Base-by-base conservation (phyloP, 2,888 invertebrate genomes). In the Drosophila affinis region DNA sequence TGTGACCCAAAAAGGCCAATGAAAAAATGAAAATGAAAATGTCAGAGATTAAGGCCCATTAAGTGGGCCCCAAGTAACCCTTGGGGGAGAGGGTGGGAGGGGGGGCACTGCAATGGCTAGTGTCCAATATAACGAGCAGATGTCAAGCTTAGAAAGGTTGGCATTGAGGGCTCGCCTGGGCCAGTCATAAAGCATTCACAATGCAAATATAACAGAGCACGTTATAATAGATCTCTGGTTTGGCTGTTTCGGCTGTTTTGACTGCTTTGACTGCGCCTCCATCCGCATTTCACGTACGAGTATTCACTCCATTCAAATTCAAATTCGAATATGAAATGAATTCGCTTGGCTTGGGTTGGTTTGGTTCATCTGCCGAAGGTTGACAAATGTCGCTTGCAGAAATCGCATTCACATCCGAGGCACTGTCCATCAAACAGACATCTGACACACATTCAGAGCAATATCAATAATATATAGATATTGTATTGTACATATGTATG, bases 31-130 rank as follows among this genome's bases (percentile, higher is more conserved):
- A 73, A 57, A 61, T 63, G 79, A 58, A 78, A 78, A 79, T 79
- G 79, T 78, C 77, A 79, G 76, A 79, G 63, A 76, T 79, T 76
- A 72, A 18, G 45, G 45, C 67, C 59, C 69, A 73, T 76, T 63
- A 76, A 57, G 56, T 17, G 29, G 27, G 27, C 56, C 47, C 12
- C 51, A 14, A 44, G 17, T 49, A 58, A 32, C 58, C 75, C 45
- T 29, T 34, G 5, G 24, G 24, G 0, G 5, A 5, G 5, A 6
- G 34, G 34, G n/a, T 2, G 24, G 24, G 24, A 5, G 5, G 24
- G 34, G 34, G 34, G 34, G 34, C 34, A 1, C 34, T 32, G 10
- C 9, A 10, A 10, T 12, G 34, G 34, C 2, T 2, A 34, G 12
- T 34, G 12, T 34, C 34, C 34, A 5, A 34, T 5, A 14, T 12